Conservation (phyloP, 2,888 invertebrate genomes). For the Ophraella communa region DNA sequence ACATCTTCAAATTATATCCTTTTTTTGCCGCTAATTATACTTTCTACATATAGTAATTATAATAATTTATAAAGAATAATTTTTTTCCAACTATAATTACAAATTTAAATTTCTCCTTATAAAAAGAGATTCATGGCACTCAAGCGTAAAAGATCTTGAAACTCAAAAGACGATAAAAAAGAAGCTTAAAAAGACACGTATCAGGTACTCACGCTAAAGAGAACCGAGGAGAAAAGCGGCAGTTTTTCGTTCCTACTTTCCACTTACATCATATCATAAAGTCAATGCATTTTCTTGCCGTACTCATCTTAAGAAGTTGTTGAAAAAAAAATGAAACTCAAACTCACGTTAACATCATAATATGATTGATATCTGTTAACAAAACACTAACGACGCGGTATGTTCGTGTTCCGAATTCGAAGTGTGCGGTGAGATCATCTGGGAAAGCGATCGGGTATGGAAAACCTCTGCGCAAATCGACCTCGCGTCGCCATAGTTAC, state of each 20-base stretch:
- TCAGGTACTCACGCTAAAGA: background rate
- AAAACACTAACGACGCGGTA: background rate
- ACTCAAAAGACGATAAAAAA: background rate
- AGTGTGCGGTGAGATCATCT: conserved; percentile 46
- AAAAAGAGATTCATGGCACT: background rate
- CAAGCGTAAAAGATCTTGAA: background rate
- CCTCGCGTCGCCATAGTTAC: conserved; percentile 56
- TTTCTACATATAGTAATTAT: no score
- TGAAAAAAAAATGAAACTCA: background rate
- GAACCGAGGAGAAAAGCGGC: background rate
- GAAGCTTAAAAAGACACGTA: background rate
- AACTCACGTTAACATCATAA: conserved; percentile 6
- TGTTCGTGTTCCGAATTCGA: conserved; percentile 15
- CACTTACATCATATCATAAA: conserved; percentile 2
- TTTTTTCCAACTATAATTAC: no score
- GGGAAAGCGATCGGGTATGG: conserved; percentile 44
- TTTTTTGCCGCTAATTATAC: no score
- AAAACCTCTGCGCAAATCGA: conserved; percentile 56
- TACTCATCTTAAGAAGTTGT: background rate
- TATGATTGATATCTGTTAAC: background rate
- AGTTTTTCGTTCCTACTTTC: background rate
- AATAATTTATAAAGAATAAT: no score
- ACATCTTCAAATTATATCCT: no score
- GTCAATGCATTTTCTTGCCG: background rate
- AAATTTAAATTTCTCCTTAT: background rate